Percentiles rank a stretch among this genome's conserved stretches.
Conservation (phyloP, 2,113 vertebrate species). For the Urocynchramus pylzowi region DNA sequence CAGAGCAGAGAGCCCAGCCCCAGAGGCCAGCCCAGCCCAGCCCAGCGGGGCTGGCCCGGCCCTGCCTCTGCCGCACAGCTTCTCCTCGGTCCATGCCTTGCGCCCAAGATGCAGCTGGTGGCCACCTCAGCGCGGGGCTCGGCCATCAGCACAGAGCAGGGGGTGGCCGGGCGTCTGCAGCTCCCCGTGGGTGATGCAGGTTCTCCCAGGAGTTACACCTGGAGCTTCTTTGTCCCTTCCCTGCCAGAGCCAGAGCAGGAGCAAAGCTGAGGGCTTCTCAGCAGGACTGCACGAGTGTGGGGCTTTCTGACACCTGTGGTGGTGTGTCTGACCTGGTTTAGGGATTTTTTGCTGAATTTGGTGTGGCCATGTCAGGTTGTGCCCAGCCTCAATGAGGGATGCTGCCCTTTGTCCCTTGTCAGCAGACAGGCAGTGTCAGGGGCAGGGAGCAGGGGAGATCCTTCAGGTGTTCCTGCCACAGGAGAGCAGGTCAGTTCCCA, state of each 20-base stretch:
- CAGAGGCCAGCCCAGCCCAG: background rate
- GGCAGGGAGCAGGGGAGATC: background rate
- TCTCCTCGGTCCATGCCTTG: background rate
- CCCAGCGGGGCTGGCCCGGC: fast-evolving
- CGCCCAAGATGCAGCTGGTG: background rate
- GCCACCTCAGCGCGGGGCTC: fast-evolving
- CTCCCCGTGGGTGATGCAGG: too few species aligned
- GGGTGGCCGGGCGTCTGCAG: background rate
- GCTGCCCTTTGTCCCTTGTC: background rate
- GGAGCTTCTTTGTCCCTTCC: background rate
- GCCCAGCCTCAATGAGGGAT: background rate
- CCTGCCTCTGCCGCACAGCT: background rate
- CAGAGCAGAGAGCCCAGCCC: background rate
- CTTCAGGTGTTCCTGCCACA: background rate
- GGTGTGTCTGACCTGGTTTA: background rate
- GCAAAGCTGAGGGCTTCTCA: background rate
- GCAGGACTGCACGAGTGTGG: fast-evolving
- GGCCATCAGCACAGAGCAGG: background rate
- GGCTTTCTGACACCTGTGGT: background rate
- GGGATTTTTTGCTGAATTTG: background rate
- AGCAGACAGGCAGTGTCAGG: background rate
- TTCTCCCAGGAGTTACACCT: background rate
- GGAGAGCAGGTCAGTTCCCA: background rate
- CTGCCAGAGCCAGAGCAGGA: background rate
- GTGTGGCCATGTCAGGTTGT: background rate